phyloP scores from a whole-genome alignment of 1,140 invertebrate genomes.

The Drosophila paulistorum region DNA sequence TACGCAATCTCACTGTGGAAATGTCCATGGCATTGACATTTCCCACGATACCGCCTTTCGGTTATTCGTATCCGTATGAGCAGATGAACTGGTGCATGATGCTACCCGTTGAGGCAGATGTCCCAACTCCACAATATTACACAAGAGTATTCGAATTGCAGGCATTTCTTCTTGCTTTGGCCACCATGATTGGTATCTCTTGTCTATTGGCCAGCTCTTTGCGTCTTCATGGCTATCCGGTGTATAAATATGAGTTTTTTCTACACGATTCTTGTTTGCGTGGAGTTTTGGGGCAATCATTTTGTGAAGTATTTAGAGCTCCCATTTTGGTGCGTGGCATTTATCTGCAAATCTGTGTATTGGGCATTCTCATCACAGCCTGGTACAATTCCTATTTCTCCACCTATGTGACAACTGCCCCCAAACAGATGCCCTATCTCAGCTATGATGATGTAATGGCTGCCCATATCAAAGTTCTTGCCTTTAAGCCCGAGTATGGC shows the following conservation, averaged over 20 bases:
- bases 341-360: conserved; percentile 67
- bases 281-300: conserved; percentile 69
- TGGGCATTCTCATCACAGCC: conserved; percentile 70
- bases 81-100: conserved; percentile 67
- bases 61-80: conserved; percentile 66
- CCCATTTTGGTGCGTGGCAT: conserved; percentile 59
- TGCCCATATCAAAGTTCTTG: conserved; percentile 52
- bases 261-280: conserved; percentile 68
- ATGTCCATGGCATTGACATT: conserved; percentile 62
- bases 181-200: conserved; percentile 46
- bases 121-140: conserved; percentile 65
- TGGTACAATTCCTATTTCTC: conserved; percentile 78
- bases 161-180: conserved; percentile 57
- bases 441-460: conserved; percentile 65
- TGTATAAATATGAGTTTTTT: conserved; percentile 50
- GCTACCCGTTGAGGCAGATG: conserved; percentile 67
- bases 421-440: conserved; percentile 48
- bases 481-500: conserved; percentile 59
- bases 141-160: conserved; percentile 61
- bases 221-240: conserved; percentile 49
- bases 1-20: conserved; percentile 63
- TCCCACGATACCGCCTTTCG: conserved; percentile 39
- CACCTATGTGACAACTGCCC: conserved; percentile 66
- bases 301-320: conserved; percentile 52
- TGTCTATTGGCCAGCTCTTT: conserved; percentile 40